A percentile compares a stretch with the other conserved stretches of the same genome.
phyloP scores from a whole-genome alignment of 2,888 invertebrate species.

The Eilema depressum region DNA sequence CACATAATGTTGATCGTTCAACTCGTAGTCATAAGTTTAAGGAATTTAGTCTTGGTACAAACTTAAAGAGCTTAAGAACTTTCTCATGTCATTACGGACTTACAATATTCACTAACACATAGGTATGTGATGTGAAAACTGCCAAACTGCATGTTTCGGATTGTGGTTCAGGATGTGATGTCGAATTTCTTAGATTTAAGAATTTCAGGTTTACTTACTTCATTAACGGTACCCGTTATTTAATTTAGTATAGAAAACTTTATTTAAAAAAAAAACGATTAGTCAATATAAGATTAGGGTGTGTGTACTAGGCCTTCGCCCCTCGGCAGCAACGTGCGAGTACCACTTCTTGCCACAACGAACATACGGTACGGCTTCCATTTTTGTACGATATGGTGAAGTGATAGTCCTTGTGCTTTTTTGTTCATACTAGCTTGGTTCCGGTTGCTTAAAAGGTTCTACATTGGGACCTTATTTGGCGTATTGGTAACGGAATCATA shows the following conservation, averaged over 20 bases:
- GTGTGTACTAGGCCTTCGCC: neutral
- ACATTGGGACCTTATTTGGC: too few relatives aligned
- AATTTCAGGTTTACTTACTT: neutral
- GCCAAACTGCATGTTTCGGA: neutral
- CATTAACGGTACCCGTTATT: neutral
- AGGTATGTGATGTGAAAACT: too few relatives aligned
- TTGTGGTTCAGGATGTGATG: neutral
- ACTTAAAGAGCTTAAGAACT: neutral
- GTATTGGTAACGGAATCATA: too few relatives aligned
- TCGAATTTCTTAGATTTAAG: neutral
- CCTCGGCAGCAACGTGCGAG: neutral
- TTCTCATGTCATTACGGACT: slow-evolving; percentile 15
- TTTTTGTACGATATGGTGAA: too few relatives aligned
- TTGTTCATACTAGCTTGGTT: too few relatives aligned
- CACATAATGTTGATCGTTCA: slow-evolving; percentile 20
- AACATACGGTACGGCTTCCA: too few relatives aligned
- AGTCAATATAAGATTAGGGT: neutral
- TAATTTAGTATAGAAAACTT: neutral
- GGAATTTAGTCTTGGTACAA: neutral
- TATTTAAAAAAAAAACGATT: neutral
- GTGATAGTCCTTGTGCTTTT: too few relatives aligned
- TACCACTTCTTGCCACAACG: neutral
- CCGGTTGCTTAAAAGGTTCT: too few relatives aligned
- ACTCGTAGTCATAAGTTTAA: slow-evolving; percentile 17
- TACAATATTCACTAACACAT: too few relatives aligned